phyloP scores from a whole-genome alignment of 64 coral and sea anemone species.

The Montipora sp. region DNA sequence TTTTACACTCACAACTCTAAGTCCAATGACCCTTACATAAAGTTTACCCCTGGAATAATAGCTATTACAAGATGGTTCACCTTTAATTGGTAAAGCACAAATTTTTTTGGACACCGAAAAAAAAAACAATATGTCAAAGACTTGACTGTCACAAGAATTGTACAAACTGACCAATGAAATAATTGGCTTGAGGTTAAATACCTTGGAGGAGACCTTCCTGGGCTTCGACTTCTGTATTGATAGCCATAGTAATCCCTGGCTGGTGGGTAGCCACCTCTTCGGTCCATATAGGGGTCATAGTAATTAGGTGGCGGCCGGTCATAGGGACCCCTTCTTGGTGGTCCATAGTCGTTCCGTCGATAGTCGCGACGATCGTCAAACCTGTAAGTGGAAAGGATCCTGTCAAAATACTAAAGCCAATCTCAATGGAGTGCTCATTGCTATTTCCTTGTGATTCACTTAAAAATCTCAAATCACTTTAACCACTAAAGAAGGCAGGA shows the following conservation, averaged over 20 bases:
- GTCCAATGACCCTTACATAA: too few species aligned
- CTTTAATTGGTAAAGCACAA: too few species aligned
- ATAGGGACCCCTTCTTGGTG: constrained; percentile 45
- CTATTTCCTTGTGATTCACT: too few species aligned
- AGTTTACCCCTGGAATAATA: too few species aligned
- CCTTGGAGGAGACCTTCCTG: constrained; percentile 62
- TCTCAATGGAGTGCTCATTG: too few species aligned
- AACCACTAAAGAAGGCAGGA: too few species aligned
- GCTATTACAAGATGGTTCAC: neutral
- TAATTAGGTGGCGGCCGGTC: constrained; percentile 26
- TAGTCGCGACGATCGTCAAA: constrained; percentile 24
- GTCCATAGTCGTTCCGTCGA: constrained; percentile 38
- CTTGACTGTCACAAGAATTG: too few species aligned
- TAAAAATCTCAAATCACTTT: too few species aligned
- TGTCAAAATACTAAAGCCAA: neutral
- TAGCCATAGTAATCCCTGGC: constrained; percentile 75
- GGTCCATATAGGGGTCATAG: constrained; percentile 74
- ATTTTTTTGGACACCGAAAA: too few species aligned
- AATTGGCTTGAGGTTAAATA: neutral
- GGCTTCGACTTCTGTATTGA: constrained; percentile 70
- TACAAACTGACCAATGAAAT: too few species aligned
- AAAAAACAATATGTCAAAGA: too few species aligned
- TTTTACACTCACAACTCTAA: too few species aligned
- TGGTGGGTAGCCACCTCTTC: constrained; percentile 43
- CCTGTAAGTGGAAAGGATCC: neutral